These are phyloP conservation scores for Synergus japonicus DNA, from an alignment of 2,888 invertebrate genomes.

Conservation along the genomic window DNA sequence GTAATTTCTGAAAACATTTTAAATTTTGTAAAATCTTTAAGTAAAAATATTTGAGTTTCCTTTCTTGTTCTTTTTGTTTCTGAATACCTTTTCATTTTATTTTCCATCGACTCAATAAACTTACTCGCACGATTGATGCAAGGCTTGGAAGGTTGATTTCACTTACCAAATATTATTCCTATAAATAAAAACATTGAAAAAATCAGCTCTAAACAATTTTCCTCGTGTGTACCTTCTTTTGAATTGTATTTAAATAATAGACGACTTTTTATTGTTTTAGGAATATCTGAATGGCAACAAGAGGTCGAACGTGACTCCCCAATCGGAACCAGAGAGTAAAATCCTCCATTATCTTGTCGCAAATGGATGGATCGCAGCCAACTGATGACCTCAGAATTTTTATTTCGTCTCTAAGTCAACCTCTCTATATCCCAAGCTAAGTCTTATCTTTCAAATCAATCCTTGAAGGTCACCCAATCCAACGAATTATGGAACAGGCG, in stretches of 20 bases:
- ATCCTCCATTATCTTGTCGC: slow-evolving; percentile 80
- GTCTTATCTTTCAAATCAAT: slow-evolving; percentile 50
- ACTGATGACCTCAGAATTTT: slow-evolving; percentile 60
- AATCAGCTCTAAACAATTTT: too few relatives aligned
- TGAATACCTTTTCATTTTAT: too few relatives aligned
- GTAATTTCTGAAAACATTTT: too few relatives aligned
- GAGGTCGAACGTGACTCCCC: slow-evolving; percentile 75
- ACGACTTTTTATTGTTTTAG: slow-evolving; percentile 60
- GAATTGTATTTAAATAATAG: slow-evolving; percentile 16
- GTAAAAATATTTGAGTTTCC: too few relatives aligned
- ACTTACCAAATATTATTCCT: too few relatives aligned
- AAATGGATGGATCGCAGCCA: slow-evolving; percentile 80
- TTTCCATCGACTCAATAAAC: too few relatives aligned
- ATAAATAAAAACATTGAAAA: too few relatives aligned
- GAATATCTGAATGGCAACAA: slow-evolving; percentile 75
- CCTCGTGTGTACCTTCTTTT: background rate
- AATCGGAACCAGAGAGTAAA: slow-evolving; percentile 79
- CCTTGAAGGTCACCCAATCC: slow-evolving; percentile 22
- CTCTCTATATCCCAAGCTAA: slow-evolving; percentile 63
- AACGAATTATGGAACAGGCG: slow-evolving; percentile 36
- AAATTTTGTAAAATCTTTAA: too few relatives aligned
- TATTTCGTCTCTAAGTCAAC: slow-evolving; percentile 67
- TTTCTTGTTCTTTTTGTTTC: too few relatives aligned
- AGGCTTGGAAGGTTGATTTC: too few relatives aligned
- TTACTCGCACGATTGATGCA: too few relatives aligned